These are phyloP conservation scores for Laothoe populi DNA, from an alignment of 2,888 invertebrate genomes.

Conservation along the genomic window DNA sequence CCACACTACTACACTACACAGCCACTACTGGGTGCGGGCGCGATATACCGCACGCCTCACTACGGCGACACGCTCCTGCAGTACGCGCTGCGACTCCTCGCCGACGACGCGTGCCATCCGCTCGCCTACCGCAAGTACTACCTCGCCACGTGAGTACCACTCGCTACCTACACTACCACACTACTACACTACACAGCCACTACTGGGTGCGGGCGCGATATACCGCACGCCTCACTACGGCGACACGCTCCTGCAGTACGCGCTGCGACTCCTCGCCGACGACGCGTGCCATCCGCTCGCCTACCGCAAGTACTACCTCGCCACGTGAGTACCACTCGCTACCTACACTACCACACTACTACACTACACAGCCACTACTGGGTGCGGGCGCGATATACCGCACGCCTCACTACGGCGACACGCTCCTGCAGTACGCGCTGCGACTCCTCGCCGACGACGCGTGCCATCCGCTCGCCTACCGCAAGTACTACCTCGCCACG, in stretches of 20 bases:
- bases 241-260: slow-evolving; percentile 61
- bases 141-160: too few species aligned
- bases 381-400: slow-evolving; percentile 51
- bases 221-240: slow-evolving; percentile 58
- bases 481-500: too few species aligned
- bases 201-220: slow-evolving; percentile 50
- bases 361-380: slow-evolving; percentile 63
- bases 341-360: too few species aligned
- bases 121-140: too few species aligned
- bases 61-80: slow-evolving; percentile 60
- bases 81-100: slow-evolving; percentile 57
- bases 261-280: slow-evolving; percentile 57
- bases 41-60: slow-evolving; percentile 55
- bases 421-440: slow-evolving; percentile 61
- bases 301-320: too few species aligned
- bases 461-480: too few species aligned
- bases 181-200: too few species aligned
- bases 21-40: slow-evolving; percentile 55
- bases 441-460: slow-evolving; percentile 50
- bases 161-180: too few species aligned
- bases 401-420: slow-evolving; percentile 59
- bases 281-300: slow-evolving; percentile 27
- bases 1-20: too few species aligned
- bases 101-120: slow-evolving; percentile 39
- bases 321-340: too few species aligned